Conservation (phyloP, 2,113 vertebrate genomes). For the Phaethon lepturus region DNA sequence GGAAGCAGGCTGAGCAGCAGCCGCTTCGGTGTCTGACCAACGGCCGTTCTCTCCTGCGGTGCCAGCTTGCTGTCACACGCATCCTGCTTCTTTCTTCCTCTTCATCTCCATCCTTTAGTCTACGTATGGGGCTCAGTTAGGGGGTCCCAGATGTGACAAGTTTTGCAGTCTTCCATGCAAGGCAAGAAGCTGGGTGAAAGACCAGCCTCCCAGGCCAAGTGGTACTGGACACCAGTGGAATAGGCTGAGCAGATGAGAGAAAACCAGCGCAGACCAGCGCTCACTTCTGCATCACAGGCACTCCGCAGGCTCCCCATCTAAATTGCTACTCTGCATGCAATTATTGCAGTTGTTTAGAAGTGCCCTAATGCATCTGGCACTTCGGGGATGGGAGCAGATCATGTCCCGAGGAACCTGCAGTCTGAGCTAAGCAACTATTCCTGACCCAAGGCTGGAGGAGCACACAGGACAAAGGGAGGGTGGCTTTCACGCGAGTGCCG, state of each 20-base stretch:
- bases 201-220: not conserved
- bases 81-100: not conserved
- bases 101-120: not conserved
- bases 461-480: not conserved
- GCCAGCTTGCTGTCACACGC: not conserved
- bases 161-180: not conserved
- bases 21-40: not conserved
- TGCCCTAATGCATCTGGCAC: not conserved
- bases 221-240: not conserved
- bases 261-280: not conserved
- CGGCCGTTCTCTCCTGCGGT: not conserved
- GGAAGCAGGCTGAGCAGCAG: not conserved
- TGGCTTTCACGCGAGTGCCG: rapidly evolving
- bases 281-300: not conserved
- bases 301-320: not conserved
- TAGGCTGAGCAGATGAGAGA: not conserved
- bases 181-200: not conserved
- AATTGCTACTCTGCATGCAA: not conserved
- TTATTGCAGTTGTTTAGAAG: not conserved
- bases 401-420: not conserved
- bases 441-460: not conserved
- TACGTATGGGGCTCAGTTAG: not conserved
- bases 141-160: not conserved
- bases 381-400: not conserved
- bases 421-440: not conserved